phyloP scores from a whole-genome alignment of 2,113 vertebrate genomes.

The Gopherus evgoodei region DNA sequence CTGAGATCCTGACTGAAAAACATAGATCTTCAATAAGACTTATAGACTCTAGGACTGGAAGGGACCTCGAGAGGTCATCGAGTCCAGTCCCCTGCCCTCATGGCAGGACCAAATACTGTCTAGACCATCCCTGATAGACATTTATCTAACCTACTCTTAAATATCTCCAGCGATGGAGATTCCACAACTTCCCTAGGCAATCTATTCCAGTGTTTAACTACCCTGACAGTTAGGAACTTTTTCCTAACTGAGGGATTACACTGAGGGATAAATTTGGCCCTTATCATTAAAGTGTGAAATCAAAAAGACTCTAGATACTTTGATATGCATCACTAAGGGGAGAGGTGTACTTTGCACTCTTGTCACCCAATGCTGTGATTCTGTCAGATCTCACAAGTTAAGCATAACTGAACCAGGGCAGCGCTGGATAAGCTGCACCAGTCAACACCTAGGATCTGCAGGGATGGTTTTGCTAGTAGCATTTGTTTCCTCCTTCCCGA shows the following conservation, averaged over 20 bases:
- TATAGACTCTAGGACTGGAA: too few relatives aligned
- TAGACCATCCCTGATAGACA: too few relatives aligned
- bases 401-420: slow-evolving; percentile 30
- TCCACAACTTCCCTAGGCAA: too few relatives aligned
- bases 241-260: too few relatives aligned
- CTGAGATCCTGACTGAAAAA: not conserved
- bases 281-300: slow-evolving; percentile 46
- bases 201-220: too few relatives aligned
- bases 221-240: too few relatives aligned
- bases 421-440: not conserved
- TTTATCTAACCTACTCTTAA: too few relatives aligned
- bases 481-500: not conserved
- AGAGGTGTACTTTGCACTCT: slow-evolving; percentile 6
- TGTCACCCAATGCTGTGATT: slow-evolving; percentile 49
- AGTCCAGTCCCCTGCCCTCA: too few relatives aligned
- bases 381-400: slow-evolving; percentile 59
- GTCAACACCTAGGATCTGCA: slow-evolving; percentile 24
- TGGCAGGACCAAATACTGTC: too few relatives aligned
- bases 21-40: not conserved
- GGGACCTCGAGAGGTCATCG: too few relatives aligned
- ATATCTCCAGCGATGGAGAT: too few relatives aligned
- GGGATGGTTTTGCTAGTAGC: not conserved
- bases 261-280: slow-evolving; percentile 3
- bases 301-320: slow-evolving; percentile 60
- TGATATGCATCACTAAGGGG: slow-evolving; percentile 58